phyloP scores from a whole-genome alignment of 2,888 invertebrate genomes.

The Ethmia dodecea region DNA sequence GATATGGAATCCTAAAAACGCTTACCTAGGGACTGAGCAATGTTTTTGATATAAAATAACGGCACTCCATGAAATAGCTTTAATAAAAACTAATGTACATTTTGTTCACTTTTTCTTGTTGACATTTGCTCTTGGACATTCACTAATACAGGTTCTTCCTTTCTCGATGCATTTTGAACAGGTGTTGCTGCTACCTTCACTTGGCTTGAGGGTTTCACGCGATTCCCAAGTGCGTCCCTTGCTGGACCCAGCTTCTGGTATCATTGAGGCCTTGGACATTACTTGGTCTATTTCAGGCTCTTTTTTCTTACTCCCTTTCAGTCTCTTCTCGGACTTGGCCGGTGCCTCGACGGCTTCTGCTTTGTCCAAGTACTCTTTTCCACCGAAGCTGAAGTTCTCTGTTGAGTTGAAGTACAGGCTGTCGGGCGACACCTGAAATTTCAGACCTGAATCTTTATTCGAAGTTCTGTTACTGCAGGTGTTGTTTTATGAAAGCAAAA shows the following conservation, averaged over 20 bases:
- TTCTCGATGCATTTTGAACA: constrained; percentile 39
- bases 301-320: too few species aligned
- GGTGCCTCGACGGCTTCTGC: too few species aligned
- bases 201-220: not conserved
- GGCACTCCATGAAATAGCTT: not conserved
- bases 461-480: too few species aligned
- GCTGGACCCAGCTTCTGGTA: not conserved
- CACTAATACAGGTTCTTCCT: constrained; percentile 34
- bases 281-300: not conserved
- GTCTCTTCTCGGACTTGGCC: too few species aligned
- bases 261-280: not conserved
- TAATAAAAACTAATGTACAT: not conserved
- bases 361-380: not conserved
- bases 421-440: too few species aligned
- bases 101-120: not conserved
- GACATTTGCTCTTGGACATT: constrained; percentile 32
- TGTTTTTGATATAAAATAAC: not conserved
- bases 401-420: not conserved
- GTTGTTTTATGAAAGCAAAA: too few species aligned
- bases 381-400: not conserved
- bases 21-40: too few species aligned
- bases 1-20: too few species aligned
- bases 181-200: not conserved
- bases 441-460: too few species aligned
- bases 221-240: too few species aligned